These are phyloP conservation scores for Caenorhabditis sp. DNA, from an alignment of 2,888 invertebrate species.

Conservation along the genomic window DNA sequence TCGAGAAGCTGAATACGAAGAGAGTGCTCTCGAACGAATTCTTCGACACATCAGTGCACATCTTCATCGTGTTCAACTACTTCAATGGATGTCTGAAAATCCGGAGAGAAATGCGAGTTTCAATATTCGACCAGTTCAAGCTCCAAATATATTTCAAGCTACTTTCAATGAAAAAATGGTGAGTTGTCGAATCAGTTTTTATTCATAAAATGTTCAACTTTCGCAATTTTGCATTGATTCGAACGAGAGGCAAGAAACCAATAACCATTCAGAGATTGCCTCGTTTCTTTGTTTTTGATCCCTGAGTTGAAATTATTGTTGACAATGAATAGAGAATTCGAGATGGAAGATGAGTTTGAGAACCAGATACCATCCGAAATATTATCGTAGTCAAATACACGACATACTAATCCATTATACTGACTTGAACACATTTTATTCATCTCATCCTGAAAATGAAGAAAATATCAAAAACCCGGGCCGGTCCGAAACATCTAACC, in stretches of 20 bases:
- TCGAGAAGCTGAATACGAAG: slow-evolving; percentile 23
- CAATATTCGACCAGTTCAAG: slow-evolving; percentile 42
- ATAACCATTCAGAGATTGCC: slow-evolving; percentile 61
- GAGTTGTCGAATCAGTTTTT: slow-evolving; percentile 11
- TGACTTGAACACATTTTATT: slow-evolving; percentile 59
- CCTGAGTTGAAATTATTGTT: slow-evolving; percentile 69
- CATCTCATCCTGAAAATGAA: slow-evolving; percentile 63
- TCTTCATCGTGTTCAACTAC: slow-evolving; percentile 36
- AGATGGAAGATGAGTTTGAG: slow-evolving; percentile 5
- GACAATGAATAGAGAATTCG: slow-evolving; percentile 53
- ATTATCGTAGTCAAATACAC: slow-evolving; percentile 60
- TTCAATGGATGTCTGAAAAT: slow-evolving; percentile 44
- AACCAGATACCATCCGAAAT: slow-evolving; percentile 68
- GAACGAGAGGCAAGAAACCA: slow-evolving; percentile 57
- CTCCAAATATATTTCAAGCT: slow-evolving; percentile 21
- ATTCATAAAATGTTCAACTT: slow-evolving; percentile 27
- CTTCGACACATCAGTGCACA: slow-evolving; percentile 38
- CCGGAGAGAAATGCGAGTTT: slow-evolving; percentile 42
- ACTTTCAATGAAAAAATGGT: slow-evolving; percentile 43
- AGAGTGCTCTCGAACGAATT: slow-evolving; percentile 42
- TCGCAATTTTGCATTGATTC: slow-evolving; percentile 33
- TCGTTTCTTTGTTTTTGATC: slow-evolving; percentile 60
- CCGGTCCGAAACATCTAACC: slow-evolving; percentile 23
- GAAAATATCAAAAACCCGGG: too few relatives aligned
- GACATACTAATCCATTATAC: slow-evolving; percentile 58